Conservation (phyloP, 2,888 invertebrate genomes). For the Epistrophella euchroma region DNA sequence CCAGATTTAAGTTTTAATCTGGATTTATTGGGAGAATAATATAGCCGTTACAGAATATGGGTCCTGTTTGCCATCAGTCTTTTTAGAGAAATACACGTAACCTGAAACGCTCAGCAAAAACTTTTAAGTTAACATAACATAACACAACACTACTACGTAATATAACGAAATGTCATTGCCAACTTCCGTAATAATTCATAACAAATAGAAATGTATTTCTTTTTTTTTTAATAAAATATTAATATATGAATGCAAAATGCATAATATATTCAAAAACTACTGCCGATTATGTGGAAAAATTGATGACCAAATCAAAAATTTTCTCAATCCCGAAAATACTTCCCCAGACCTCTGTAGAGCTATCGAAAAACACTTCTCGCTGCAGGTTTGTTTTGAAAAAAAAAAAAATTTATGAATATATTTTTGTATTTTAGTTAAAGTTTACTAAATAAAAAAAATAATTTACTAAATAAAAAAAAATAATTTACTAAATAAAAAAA, state of each 20-base stretch:
- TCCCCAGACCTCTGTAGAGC: not conserved
- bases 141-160: too few relatives aligned
- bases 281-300: slow-evolving; percentile 57
- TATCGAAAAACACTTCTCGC: slow-evolving; percentile 48
- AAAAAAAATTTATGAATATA: not conserved
- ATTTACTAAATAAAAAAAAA: too few relatives aligned
- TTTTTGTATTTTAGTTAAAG: not conserved
- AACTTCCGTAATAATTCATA: not conserved
- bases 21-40: too few relatives aligned
- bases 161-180: not conserved
- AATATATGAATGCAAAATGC: slow-evolving; percentile 8
- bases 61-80: too few relatives aligned
- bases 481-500: too few relatives aligned
- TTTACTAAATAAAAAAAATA: too few relatives aligned
- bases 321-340: not conserved
- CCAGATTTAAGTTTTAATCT: too few relatives aligned
- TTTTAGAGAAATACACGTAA: too few relatives aligned
- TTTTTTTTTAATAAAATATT: not conserved
- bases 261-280: slow-evolving; percentile 38
- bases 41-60: too few relatives aligned
- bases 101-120: too few relatives aligned
- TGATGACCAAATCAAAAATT: slow-evolving; percentile 12
- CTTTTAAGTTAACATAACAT: too few relatives aligned
- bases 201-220: not conserved
- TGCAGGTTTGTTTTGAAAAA: slow-evolving; percentile 26